Base-by-base conservation (phyloP, 2,113 vertebrate genomes). In the Dinomys branickii region DNA sequence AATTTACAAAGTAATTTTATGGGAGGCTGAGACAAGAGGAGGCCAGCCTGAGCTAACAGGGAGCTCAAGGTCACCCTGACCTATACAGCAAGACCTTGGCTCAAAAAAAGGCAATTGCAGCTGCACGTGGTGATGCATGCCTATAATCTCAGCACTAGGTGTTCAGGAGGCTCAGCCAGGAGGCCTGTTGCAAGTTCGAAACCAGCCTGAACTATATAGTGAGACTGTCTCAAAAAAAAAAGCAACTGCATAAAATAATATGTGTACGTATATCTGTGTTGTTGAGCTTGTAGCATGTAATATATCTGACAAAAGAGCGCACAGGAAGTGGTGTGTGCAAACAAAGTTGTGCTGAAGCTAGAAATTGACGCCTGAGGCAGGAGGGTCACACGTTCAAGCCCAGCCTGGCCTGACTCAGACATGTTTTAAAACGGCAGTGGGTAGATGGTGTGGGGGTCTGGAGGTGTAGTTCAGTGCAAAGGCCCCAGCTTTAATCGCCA, bases 261-360 rank as follows among this genome's bases (percentile, higher is more conserved):
- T 38, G 3, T 91, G 9, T 50, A 17, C 10, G 2, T 65, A 4
- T 47, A 52, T 30, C 28, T 26, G 38, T 71, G 38, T 20, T 59
- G 54, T 44, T 73, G 33, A 88, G 69, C 61, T 92, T 22, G 75
- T 35, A 35, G 73, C 33, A 61, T 50, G 78, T 5, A 83, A 38
- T 59, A 87, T 30, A 52, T 92, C 71, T 92, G 65, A 92, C 58
- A 77, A 90, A 90, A 85, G 26, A 82, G 67, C 65, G 94, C 63
- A 58, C 33, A 86, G 71, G 5, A 56, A 81, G 54, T 75, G 38
- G 7, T 75, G 5, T 35, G 20, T 90, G 50, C 26, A 41, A 73
- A 93, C 52, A 83, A 58, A 94, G 50, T 35, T 58, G 20, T 63
- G 65, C 0, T 58, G 63, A 94, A 80, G 33, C 56, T 78, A 50